Base-by-base conservation (phyloP, 2,888 invertebrate genomes). In the Artemia sinica region DNA sequence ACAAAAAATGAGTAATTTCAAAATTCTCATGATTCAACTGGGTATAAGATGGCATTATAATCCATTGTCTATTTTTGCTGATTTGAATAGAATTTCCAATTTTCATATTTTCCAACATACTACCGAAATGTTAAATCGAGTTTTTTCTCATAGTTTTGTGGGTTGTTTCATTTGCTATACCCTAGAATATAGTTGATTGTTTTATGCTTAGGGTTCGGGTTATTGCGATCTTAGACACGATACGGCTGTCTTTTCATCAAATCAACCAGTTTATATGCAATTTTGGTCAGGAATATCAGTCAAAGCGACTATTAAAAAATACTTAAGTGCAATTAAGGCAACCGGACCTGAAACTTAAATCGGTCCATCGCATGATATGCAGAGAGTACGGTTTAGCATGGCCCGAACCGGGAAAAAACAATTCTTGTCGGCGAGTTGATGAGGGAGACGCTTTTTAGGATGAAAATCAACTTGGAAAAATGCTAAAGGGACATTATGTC, bases 211-310 rank as follows among this genome's bases (percentile, higher is more conserved):
- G 14, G 28, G 28, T 9, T 14, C 8, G 58, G 58, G 18, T 9
- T 8, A 14, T n/a, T 58, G 58, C 18, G 58, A 58, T 58, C 18
- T n/a, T 18, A 58, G 18, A 58, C 58, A 58, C 58, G 58, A 9
- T 10, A 58, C 58, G 58, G 8, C n/a, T 58, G 58, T n/a, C 18
- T n/a, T n/a, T 10, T 58, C 58, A 14, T 58, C 14, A 58, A 58
- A 58, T 8, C 58, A 8, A 14, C 58, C 18, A 14, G 58, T 58
- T 58, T 58, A 58, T 58, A 58, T 58, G 58, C 58, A 58, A 58
- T 58, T 58, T 58, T 58, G 58, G 58, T 58, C 58, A 58, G 58
- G 58, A 18, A 58, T 58, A 58, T 58, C 58, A 58, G 58, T 18
- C 58, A 58, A 58, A 18, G 58, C 14, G 58, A 18, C 58, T 58